Base-by-base conservation (phyloP, 2,797 vertebrate species). In the Alectoris magna region DNA sequence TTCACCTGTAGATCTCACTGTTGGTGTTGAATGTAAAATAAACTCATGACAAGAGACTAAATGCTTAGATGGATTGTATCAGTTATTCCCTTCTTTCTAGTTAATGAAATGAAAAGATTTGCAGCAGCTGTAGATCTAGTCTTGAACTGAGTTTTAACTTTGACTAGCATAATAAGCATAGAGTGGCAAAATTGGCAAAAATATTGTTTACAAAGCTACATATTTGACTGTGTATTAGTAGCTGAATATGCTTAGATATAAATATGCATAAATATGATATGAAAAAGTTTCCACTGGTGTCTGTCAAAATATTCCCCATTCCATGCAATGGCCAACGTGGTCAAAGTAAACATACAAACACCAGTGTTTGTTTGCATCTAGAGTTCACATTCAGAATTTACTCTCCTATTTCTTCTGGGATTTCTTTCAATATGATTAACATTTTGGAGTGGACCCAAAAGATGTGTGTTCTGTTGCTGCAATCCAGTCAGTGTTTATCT, bases 311-410 rank as follows among this genome's bases (percentile, higher is more conserved):
- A 69, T 69, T 85, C 94, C 18, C 29, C 16, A 31, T 92, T 55
- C 56, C 81, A 46, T 78, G 73, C 7, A 88, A 55, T 27, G 7
- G 34, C 11, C 67, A 93, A 55, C 11, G 2, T 88, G 13, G 8
- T 82, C 41, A 91, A 91, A 81, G 49, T 86, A 59, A 86, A 56
- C 16, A 69, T 41, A 80, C 2, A 87, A 94, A 89, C 94, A 26
- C 44, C 17, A 75, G 4, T 6, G 8, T 58, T 78, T 56, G 59
- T 38, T 91, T 48, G 48, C 41, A 38, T 5, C 59, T 80, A 22
- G 49, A 73, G 27, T 82, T 95, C 87, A 36, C 17, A 75, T 93
- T 72, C 84, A 53, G 38, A 88, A 89, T 83, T 34, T 49, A 66
- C 9, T 51, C 43, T 53, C 22, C 26, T 21, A 31, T 91, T 94